These are phyloP conservation scores for Papilio dardanus DNA, from an alignment of 1,140 invertebrate species.

Conservation along the genomic window DNA sequence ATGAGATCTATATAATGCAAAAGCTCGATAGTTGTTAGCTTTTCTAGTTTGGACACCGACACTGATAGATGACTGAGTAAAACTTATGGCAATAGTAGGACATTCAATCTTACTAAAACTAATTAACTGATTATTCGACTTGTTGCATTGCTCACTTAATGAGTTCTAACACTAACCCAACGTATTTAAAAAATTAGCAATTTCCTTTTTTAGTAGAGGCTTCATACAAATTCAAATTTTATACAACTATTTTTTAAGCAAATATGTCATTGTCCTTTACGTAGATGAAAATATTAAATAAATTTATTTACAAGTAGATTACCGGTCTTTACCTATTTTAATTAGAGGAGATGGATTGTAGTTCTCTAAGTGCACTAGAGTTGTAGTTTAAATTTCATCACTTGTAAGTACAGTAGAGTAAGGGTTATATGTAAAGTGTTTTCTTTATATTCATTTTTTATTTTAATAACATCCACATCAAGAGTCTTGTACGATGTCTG, in stretches of 20 bases:
- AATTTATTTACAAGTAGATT: background rate
- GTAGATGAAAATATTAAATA: conserved; percentile 35
- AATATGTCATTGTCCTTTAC: conserved; percentile 5
- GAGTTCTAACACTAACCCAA: too few relatives aligned
- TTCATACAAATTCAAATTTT: background rate
- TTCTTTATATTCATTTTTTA: background rate
- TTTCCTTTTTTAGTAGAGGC: background rate
- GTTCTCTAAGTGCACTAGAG: background rate
- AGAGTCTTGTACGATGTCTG: background rate
- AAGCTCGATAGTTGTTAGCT: too few relatives aligned
- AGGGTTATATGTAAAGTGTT: conserved; percentile 1
- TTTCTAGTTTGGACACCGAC: too few relatives aligned
- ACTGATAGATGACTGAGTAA: too few relatives aligned
- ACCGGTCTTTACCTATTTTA: background rate
- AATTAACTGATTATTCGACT: too few relatives aligned
- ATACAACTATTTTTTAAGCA: background rate
- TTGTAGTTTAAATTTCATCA: background rate
- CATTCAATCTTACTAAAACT: too few relatives aligned
- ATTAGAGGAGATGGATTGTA: background rate
- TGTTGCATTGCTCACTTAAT: too few relatives aligned
- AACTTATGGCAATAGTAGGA: too few relatives aligned
- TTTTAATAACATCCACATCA: background rate
- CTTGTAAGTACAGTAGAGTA: background rate
- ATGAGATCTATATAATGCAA: too few relatives aligned
- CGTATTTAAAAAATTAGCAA: too few relatives aligned